phyloP scores from a whole-genome alignment of 2,113 vertebrate genomes.

The Ophiodon elongatus region DNA sequence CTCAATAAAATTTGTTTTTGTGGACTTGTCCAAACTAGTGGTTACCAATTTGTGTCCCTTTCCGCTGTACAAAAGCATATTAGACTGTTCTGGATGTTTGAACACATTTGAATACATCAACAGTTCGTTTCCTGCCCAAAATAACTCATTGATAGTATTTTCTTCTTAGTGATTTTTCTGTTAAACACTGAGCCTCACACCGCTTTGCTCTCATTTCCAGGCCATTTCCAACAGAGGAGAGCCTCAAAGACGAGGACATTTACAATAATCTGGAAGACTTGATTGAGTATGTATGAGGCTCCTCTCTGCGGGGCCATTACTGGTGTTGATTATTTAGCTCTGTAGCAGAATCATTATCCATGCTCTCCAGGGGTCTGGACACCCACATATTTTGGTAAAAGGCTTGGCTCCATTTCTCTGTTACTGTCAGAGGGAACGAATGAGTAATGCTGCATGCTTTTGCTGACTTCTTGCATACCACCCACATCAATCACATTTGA shows the following conservation, averaged over 20 bases:
- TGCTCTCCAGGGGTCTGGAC: slow-evolving; percentile 61
- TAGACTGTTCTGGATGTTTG: not conserved
- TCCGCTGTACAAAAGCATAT: not conserved
- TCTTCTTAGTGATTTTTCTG: not conserved
- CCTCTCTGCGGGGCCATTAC: slow-evolving; percentile 34
- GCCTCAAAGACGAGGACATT: slow-evolving; percentile 90
- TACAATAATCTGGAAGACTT: slow-evolving; percentile 94
- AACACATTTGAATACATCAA: slow-evolving; percentile 9
- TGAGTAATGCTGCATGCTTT: slow-evolving; percentile 66
- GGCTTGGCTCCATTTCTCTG: slow-evolving; percentile 50
- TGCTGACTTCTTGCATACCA: slow-evolving; percentile 40
- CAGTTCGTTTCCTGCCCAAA: not conserved
- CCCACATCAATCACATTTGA: slow-evolving; percentile 50
- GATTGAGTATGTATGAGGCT: slow-evolving; percentile 90
- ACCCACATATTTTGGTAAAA: slow-evolving; percentile 69
- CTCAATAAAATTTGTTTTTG: not conserved
- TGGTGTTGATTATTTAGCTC: slow-evolving; percentile 57
- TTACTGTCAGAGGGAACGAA: slow-evolving; percentile 63
- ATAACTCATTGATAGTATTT: not conserved
- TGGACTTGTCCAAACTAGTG: not conserved
- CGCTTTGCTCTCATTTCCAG: slow-evolving; percentile 77
- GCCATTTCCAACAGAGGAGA: slow-evolving; percentile 93
- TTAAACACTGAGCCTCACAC: slow-evolving; percentile 17
- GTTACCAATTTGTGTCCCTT: not conserved
- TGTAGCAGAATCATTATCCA: slow-evolving; percentile 47